Conservation (phyloP, 2,797 vertebrate species). For the Protosalanx chinensis region DNA sequence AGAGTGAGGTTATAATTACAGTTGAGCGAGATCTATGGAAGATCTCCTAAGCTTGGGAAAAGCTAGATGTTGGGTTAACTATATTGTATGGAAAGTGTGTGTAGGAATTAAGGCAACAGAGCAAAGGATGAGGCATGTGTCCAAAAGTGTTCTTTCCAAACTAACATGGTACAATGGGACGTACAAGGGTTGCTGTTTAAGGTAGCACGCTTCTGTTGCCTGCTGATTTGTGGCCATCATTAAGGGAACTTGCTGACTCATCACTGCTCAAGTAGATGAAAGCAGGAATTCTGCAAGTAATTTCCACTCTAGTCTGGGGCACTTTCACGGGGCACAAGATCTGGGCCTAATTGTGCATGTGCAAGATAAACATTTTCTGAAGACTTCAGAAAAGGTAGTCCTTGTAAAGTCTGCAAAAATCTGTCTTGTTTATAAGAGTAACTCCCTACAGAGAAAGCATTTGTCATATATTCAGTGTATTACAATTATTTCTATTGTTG, state of each 20-base stretch:
- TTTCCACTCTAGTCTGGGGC: constrained; percentile 28
- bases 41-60: constrained; percentile 39
- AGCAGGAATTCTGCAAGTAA: neutral
- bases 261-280: constrained; percentile 28
- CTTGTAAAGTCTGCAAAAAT: neutral
- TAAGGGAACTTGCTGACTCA: constrained; percentile 46
- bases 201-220: constrained; percentile 43
- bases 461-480: neutral
- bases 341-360: constrained; percentile 1
- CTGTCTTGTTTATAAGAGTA: no score
- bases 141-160: constrained; percentile 19
- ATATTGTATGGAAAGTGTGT: neutral
- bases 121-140: no score
- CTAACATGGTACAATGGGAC: constrained; percentile 18
- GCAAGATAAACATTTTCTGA: constrained; percentile 3
- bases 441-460: neutral
- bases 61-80: neutral
- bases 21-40: constrained; percentile 47
- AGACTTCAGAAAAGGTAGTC: neutral
- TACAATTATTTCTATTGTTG: neutral
- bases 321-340: constrained; percentile 12
- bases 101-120: neutral
- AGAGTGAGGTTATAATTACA: constrained; percentile 69
- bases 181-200: constrained; percentile 47
- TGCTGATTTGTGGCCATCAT: constrained; percentile 51